Evolutionary conservation across 2,113 vertebrate genomes (phyloP).

Genomic region (Macroglossus sobrinus): DNA sequence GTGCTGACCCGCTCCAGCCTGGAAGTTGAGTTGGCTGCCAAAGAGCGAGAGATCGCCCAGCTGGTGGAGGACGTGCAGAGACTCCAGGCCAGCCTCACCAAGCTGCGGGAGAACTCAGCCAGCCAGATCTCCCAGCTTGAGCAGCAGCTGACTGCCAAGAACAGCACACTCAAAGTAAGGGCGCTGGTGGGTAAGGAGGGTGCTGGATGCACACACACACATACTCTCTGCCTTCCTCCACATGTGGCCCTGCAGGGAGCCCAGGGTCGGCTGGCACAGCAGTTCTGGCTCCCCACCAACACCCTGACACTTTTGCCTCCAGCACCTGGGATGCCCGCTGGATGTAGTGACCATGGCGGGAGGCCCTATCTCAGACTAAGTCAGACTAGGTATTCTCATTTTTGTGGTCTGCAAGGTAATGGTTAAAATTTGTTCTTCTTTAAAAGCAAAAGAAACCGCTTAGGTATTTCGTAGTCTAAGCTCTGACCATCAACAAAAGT

Average conservation of each 20-base stretch:
- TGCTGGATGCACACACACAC: fast-evolving
- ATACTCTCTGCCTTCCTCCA: neutral
- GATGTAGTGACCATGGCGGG: too few species aligned
- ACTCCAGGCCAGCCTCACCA: slow-evolving; percentile 97
- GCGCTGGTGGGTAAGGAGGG: neutral
- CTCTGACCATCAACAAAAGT: neutral
- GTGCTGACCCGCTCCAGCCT: slow-evolving; percentile 90
- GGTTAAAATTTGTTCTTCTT: neutral
- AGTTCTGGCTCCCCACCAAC: neutral
- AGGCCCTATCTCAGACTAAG: neutral
- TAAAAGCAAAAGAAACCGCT: neutral
- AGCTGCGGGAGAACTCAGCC: slow-evolving; percentile 94
- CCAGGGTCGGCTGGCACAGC: neutral
- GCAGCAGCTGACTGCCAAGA: slow-evolving; percentile 95
- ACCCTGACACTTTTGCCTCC: neutral
- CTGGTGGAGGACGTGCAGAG: slow-evolving; percentile 97
- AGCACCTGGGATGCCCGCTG: fast-evolving
- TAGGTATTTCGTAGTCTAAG: neutral
- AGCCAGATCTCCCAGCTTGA: slow-evolving; percentile 95
- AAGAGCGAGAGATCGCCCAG: slow-evolving; percentile 96
- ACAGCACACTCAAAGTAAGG: slow-evolving; percentile 92
- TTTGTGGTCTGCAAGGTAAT: neutral
- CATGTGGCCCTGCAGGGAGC: neutral
- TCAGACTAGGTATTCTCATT: neutral
- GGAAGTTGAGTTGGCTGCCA: slow-evolving; percentile 95